Evolutionary conservation across 2,797 vertebrate species (phyloP), one percentile per base, ranked within the genome.

Genomic region (Pseudochromis fuscus): DNA sequence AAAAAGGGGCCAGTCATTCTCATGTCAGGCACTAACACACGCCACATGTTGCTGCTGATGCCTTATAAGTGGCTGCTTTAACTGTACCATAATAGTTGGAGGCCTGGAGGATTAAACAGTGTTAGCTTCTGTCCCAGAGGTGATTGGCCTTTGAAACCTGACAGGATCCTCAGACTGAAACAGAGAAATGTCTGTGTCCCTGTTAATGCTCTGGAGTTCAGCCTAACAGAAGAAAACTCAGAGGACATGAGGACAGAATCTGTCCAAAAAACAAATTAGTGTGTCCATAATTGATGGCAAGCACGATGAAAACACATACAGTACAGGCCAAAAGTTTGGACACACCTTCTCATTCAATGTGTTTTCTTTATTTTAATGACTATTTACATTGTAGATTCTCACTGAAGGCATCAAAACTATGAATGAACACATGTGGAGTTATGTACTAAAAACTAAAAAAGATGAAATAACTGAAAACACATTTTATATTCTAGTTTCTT

Each of bases 1-100:
- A 4, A 37, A 51, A 62, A 53, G 38, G 7, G 64, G 63, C 12
- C 0, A 79, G 50, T 57, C 48, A 71, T 68, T 64, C 31, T 62
- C 31, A 11, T 67, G 31, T 4, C 67, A 72, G 45, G 31, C 53
- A 46, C 35, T 16, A 63, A 76, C 73, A 68, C 57, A 68, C 63
- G 51, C 62, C 62, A 42, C 51, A 23, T 68, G 27, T 74, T 67
- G 48, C 58, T 58, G 45, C 56, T 81, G 71, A 79, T n/a, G 16
- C n/a, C 4, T 86, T 83, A 79, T 79, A 69, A 56, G 87, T 42
- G 30, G 27, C 25, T 67, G 37, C 62, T 77, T 84, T 68, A 74
- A 75, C 71, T 75, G 55, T 61, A 48, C 45, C 45, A 59, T 82
- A 27, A 79, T 4, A 38, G 13, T 13, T 38, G 8, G 46, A 81